A percentile compares a stretch with the other conserved stretches of the same genome.
Conservation (phyloP, 2,888 invertebrate genomes). For the Yponomeuta evonymella region DNA sequence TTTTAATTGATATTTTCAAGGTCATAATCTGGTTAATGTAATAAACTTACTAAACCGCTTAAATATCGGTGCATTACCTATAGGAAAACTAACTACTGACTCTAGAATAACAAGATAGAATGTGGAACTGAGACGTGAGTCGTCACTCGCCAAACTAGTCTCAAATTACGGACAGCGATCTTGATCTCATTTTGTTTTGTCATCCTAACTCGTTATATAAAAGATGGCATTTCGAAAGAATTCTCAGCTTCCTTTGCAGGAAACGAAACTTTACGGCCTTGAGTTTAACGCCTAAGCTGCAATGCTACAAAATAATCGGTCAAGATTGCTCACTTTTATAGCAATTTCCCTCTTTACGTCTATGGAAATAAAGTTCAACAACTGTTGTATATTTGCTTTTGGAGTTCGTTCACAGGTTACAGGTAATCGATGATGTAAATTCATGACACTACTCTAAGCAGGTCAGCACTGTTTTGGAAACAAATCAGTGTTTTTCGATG, state of each 20-base stretch:
- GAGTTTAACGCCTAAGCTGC: background rate
- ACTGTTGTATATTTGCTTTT: background rate
- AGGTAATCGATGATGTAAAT: conserved; percentile 6
- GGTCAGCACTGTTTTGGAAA: conserved; percentile 10
- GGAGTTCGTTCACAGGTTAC: background rate
- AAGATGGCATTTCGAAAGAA: background rate
- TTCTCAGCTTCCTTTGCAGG: background rate
- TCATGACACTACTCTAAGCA: background rate
- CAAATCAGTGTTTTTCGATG: background rate
- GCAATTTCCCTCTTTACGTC: background rate
- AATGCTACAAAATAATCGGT: background rate
- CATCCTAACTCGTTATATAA: conserved; percentile 5
- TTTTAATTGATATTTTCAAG: no score
- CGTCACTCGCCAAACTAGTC: conserved; percentile 9
- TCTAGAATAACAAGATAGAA: background rate
- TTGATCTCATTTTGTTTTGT: conserved; percentile 10
- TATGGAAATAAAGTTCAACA: background rate
- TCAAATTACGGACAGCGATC: background rate
- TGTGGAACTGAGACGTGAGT: background rate
- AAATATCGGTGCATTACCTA: no score
- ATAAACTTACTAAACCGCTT: no score
- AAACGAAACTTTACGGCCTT: background rate
- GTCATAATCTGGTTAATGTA: no score
- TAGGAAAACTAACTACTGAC: no score
- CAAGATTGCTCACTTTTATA: background rate